Conservation (phyloP, 1,140 invertebrate genomes). For the Meloidogyne hapla region DNA sequence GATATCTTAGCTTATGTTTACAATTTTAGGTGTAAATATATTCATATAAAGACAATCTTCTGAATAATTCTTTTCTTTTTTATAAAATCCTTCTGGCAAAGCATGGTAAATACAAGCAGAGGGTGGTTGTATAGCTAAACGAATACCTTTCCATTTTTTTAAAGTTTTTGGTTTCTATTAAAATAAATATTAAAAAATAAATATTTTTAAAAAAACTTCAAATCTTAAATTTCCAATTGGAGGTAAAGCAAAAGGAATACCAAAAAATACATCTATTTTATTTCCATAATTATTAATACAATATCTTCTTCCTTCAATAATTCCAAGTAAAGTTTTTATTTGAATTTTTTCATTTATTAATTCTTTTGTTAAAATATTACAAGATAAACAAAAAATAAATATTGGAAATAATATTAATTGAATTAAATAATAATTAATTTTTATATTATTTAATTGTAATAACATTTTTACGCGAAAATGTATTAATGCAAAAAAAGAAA, state of each 20-base stretch:
- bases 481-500: too few species aligned
- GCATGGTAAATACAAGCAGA: conserved; percentile 39
- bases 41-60: conserved; percentile 96
- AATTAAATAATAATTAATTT: too few species aligned
- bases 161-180: conserved; percentile 39
- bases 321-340: not conserved
- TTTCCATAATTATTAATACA: not conserved
- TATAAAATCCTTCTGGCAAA: conserved; percentile 1
- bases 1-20: too few species aligned
- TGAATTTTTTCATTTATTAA: not conserved
- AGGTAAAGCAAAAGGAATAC: conserved; percentile 24
- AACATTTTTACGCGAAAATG: too few species aligned
- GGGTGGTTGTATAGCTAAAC: conserved; percentile 14
- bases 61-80: conserved; percentile 66
- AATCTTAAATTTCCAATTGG: conserved; percentile 26
- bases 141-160: conserved; percentile 30
- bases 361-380: too few species aligned
- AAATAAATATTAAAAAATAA: not conserved
- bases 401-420: too few species aligned
- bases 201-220: conserved; percentile 27
- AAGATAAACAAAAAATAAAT: too few species aligned
- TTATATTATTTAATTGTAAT: too few species aligned
- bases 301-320: not conserved
- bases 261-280: conserved; percentile 27
- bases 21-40: conserved; percentile 77